Evolutionary conservation across 2,888 invertebrate genomes (phyloP).

Genomic region (Hesperia comma): DNA sequence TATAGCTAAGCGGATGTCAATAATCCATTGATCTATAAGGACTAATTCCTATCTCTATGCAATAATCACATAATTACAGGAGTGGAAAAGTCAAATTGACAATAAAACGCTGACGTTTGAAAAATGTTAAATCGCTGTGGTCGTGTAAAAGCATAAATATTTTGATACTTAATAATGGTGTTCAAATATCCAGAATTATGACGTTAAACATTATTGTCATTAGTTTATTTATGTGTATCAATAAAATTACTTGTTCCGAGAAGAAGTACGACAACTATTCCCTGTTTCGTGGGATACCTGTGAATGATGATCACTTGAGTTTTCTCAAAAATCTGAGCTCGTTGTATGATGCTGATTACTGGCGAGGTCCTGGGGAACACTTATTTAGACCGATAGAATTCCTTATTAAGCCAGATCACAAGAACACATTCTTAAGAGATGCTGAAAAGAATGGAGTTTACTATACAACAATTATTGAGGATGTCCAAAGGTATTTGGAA

Average conservation of each 20-base stretch:
- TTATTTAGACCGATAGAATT: slow-evolving; percentile 62
- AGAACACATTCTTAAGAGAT: slow-evolving; percentile 47
- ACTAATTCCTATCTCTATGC: too few species aligned
- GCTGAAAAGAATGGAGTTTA: slow-evolving; percentile 51
- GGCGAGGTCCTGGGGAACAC: slow-evolving; percentile 57
- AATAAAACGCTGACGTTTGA: background rate
- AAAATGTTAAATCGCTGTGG: slow-evolving; percentile 32
- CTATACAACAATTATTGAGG: slow-evolving; percentile 56
- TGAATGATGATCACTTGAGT: slow-evolving; percentile 51
- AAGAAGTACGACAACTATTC: slow-evolving; percentile 62
- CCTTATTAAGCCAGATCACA: slow-evolving; percentile 55
- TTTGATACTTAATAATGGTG: slow-evolving; percentile 4
- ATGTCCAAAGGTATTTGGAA: slow-evolving; percentile 62
- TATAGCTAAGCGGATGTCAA: too few species aligned
- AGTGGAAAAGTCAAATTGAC: background rate
- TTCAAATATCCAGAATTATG: slow-evolving; percentile 1
- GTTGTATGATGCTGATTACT: slow-evolving; percentile 56
- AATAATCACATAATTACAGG: too few species aligned
- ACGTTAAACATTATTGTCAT: slow-evolving; percentile 1
- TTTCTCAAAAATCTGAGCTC: slow-evolving; percentile 56
- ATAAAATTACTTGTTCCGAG: slow-evolving; percentile 26
- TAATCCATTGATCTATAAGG: too few species aligned
- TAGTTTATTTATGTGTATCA: background rate
- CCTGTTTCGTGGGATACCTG: slow-evolving; percentile 61
- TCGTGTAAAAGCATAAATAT: background rate